Evolutionary conservation across 2,888 invertebrate genomes (phyloP).

Genomic region (Lycocerus yunnanus): DNA sequence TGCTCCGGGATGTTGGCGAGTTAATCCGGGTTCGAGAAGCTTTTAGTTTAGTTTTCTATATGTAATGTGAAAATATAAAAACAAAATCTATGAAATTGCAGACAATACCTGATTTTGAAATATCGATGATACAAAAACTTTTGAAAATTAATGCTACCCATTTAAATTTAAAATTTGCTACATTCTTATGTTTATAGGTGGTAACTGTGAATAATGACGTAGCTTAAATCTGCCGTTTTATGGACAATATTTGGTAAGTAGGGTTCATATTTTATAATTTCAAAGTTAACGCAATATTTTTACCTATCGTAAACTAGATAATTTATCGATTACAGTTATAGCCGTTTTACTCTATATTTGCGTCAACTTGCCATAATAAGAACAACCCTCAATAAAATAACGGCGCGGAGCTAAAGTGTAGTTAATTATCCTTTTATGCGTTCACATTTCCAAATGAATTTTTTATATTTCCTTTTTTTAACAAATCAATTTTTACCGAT

Average conservation of each 20-base stretch:
- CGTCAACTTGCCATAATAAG: neutral
- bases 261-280: slow-evolving; percentile 1
- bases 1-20: slow-evolving; percentile 51
- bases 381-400: neutral
- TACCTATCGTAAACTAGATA: neutral
- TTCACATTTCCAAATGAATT: neutral
- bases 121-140: slow-evolving; percentile 13
- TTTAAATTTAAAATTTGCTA: slow-evolving; percentile 15
- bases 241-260: slow-evolving; percentile 27
- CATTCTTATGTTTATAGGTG: slow-evolving; percentile 25
- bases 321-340: slow-evolving; percentile 4
- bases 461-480: neutral
- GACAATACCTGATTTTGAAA: neutral
- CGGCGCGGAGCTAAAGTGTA: neutral
- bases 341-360: slow-evolving; percentile 1
- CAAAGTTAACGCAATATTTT: neutral
- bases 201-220: slow-evolving; percentile 27
- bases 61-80: slow-evolving; percentile 9
- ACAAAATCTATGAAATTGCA: slow-evolving; percentile 2
- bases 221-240: slow-evolving; percentile 24
- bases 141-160: slow-evolving; percentile 3
- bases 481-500: neutral
- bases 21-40: slow-evolving; percentile 25
- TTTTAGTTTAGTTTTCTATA: slow-evolving; percentile 12
- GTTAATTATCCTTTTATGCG: neutral